A percentile compares a stretch with the other conserved stretches of the same genome.
Evolutionary conservation across 2,797 vertebrate genomes (phyloP).

Genomic region (Enteromius treurensis): DNA sequence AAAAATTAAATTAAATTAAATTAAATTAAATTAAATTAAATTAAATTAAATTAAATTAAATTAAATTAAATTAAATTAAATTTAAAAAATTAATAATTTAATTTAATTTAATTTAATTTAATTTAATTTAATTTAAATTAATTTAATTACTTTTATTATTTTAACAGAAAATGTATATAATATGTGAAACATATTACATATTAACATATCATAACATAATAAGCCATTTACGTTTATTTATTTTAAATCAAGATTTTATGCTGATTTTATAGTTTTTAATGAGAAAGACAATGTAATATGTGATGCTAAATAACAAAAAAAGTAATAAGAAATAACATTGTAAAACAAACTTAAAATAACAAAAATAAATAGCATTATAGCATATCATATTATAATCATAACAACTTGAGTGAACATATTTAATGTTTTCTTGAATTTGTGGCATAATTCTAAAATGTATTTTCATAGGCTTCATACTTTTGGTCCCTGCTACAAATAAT

Average conservation of each 20-base stretch:
- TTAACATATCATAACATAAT: too few relatives aligned
- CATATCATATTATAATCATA: neutral
- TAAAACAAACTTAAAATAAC: neutral
- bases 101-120: too few relatives aligned
- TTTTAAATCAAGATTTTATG: neutral
- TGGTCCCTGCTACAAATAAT: neutral
- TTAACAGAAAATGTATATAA: too few relatives aligned
- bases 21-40: too few relatives aligned
- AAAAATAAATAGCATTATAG: neutral
- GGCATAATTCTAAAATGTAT: neutral
- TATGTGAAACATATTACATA: too few relatives aligned
- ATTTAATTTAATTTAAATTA: too few relatives aligned
- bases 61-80: too few relatives aligned
- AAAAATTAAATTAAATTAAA: too few relatives aligned
- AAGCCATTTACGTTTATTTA: neutral
- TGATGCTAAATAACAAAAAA: neutral
- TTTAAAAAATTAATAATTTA: too few relatives aligned
- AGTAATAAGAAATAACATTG: neutral
- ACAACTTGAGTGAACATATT: neutral
- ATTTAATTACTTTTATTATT: too few relatives aligned
- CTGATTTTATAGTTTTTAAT: neutral
- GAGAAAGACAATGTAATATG: neutral
- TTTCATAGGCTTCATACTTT: neutral
- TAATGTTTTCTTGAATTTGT: neutral
- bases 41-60: too few relatives aligned